phyloP scores from a whole-genome alignment of 2,113 vertebrate genomes.

The Gallinago media region DNA sequence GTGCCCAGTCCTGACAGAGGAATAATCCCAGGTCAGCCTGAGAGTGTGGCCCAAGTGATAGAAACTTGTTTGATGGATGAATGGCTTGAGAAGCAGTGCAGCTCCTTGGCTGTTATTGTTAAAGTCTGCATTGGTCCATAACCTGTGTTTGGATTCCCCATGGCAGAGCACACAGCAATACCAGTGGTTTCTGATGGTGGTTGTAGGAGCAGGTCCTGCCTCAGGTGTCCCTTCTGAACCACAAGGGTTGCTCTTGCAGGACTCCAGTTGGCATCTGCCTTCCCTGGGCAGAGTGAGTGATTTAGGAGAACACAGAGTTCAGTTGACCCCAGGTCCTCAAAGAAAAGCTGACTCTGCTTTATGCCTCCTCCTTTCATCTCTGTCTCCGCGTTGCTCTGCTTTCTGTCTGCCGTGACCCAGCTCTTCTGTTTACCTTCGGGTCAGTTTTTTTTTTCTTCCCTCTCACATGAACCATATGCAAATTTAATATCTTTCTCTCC shows the following conservation, averaged over 20 bases:
- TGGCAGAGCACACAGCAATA: neutral
- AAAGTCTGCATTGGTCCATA: neutral
- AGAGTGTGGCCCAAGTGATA: fast-evolving
- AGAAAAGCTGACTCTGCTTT: neutral
- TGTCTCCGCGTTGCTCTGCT: fast-evolving
- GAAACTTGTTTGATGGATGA: neutral
- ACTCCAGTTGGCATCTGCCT: neutral
- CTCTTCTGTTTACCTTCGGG: neutral
- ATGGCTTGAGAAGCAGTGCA: neutral
- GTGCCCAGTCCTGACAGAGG: neutral
- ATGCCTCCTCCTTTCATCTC: neutral
- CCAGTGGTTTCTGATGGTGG: neutral
- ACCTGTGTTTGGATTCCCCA: neutral
- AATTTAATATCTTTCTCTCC: neutral
- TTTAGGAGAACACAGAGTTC: neutral
- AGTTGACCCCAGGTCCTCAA: neutral
- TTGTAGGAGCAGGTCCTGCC: neutral
- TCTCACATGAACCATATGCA: fast-evolving
- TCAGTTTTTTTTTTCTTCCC: neutral
- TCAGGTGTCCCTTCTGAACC: neutral
- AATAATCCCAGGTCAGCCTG: neutral
- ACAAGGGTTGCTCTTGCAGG: neutral
- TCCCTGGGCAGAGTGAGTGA: neutral
- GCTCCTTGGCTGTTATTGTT: neutral
- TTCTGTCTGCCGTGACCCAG: neutral